Evolutionary conservation across 2,113 vertebrate species (phyloP).

Genomic region (Isurus oxyrinchus): DNA sequence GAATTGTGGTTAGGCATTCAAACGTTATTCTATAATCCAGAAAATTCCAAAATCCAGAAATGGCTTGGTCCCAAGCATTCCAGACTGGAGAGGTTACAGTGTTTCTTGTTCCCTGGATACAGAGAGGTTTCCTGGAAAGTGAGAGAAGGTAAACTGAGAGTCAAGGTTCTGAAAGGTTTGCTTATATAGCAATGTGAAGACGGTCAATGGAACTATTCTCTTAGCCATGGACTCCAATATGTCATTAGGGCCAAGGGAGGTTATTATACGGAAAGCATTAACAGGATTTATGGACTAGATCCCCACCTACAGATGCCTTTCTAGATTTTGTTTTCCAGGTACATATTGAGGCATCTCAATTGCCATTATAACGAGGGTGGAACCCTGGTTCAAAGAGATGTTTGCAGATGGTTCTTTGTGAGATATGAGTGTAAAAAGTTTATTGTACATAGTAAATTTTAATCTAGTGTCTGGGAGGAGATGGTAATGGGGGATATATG

Average conservation of each 20-base stretch:
- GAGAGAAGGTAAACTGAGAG: not conserved
- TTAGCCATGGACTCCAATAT: not conserved
- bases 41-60: no score
- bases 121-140: not conserved
- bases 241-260: not conserved
- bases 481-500: not conserved
- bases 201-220: not conserved
- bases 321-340: not conserved
- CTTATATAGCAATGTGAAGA: not conserved
- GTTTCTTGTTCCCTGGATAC: not conserved
- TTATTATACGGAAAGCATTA: not conserved
- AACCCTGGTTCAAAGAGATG: not conserved
- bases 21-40: not conserved
- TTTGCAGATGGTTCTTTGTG: not conserved
- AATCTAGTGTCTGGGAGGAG: not conserved
- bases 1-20: not conserved
- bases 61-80: not conserved
- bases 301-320: not conserved
- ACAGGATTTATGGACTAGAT: not conserved
- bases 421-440: not conserved
- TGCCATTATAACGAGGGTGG: not conserved
- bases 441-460: slow-evolving; percentile 14
- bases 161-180: not conserved
- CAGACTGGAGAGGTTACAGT: not conserved
- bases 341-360: not conserved